Conservation (phyloP, 2,888 invertebrate species). For the Diaphora mendica region DNA sequence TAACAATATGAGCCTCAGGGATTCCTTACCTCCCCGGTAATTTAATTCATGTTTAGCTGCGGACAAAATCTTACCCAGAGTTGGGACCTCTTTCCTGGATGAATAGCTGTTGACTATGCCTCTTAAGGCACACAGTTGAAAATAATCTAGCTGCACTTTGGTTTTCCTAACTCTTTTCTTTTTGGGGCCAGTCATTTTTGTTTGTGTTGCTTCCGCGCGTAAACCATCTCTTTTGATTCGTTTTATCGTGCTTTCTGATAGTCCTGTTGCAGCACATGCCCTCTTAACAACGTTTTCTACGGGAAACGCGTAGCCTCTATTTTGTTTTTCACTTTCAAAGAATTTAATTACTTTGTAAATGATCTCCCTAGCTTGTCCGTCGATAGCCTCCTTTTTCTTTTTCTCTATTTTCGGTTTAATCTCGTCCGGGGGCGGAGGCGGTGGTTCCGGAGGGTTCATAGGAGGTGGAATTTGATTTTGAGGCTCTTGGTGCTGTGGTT, state of each 20-base stretch:
- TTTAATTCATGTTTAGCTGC: slow-evolving; percentile 78
- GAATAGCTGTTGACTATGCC: slow-evolving; percentile 80
- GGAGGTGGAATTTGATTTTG: slow-evolving; percentile 45
- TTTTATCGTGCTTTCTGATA: slow-evolving; percentile 81
- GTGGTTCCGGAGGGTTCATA: slow-evolving; percentile 48
- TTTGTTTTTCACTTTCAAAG: slow-evolving; percentile 82
- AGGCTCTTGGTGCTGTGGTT: slow-evolving; percentile 46
- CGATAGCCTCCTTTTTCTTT: slow-evolving; percentile 81
- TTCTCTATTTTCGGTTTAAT: slow-evolving; percentile 70
- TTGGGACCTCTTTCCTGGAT: slow-evolving; percentile 78
- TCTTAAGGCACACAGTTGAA: slow-evolving; percentile 76
- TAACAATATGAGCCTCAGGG: slow-evolving; percentile 75
- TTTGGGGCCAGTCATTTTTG: slow-evolving; percentile 79
- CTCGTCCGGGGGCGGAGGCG: slow-evolving; percentile 47
- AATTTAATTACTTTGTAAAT: slow-evolving; percentile 82
- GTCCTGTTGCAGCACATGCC: slow-evolving; percentile 79
- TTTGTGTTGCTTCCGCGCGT: slow-evolving; percentile 78
- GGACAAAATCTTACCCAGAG: slow-evolving; percentile 77
- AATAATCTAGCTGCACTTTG: slow-evolving; percentile 80
- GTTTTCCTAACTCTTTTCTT: slow-evolving; percentile 80
- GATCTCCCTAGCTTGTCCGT: slow-evolving; percentile 80
- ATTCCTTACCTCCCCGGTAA: slow-evolving; percentile 79
- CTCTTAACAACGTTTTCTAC: slow-evolving; percentile 81
- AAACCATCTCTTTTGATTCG: slow-evolving; percentile 79
- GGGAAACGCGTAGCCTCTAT: slow-evolving; percentile 79